Evolutionary conservation across 2,113 vertebrate species (phyloP).

Genomic region (Herpailurus yagouaroundi): DNA sequence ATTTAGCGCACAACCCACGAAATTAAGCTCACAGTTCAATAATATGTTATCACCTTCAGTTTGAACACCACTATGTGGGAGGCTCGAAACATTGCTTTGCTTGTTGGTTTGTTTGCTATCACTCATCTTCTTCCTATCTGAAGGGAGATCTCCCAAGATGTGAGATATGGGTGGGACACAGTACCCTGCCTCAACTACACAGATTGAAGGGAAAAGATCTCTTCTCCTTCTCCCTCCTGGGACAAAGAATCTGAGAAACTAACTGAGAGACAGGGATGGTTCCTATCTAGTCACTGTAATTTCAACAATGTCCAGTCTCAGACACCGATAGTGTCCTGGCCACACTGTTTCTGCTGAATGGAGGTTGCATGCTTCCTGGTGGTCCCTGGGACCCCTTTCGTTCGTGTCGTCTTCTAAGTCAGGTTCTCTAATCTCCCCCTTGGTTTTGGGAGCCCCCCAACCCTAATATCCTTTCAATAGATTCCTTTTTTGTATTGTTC

Average conservation of each 20-base stretch:
- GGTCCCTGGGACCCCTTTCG: background rate
- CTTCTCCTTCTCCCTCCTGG: background rate
- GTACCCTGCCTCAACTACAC: background rate
- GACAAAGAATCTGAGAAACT: background rate
- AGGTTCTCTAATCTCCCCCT: background rate
- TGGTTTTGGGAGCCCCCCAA: background rate
- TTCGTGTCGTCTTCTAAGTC: background rate
- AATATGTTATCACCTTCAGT: background rate
- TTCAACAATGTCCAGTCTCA: background rate
- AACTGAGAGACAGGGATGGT: background rate
- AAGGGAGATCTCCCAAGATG: slow-evolving; percentile 10
- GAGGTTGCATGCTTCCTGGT: background rate
- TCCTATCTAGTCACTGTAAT: background rate
- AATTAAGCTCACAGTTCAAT: slow-evolving; percentile 14
- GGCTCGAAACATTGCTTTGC: background rate
- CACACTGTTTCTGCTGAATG: background rate
- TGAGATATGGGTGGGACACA: background rate
- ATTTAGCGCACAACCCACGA: background rate
- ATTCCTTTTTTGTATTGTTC: background rate
- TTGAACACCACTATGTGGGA: slow-evolving; percentile 9
- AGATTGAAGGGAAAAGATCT: background rate
- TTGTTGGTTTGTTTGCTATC: background rate
- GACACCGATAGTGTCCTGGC: background rate
- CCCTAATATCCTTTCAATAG: background rate
- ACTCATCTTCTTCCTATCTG: background rate